A percentile compares a stretch with the other conserved stretches of the same genome.
Conservation (phyloP, 2,888 invertebrate genomes). For the Thera britannica region DNA sequence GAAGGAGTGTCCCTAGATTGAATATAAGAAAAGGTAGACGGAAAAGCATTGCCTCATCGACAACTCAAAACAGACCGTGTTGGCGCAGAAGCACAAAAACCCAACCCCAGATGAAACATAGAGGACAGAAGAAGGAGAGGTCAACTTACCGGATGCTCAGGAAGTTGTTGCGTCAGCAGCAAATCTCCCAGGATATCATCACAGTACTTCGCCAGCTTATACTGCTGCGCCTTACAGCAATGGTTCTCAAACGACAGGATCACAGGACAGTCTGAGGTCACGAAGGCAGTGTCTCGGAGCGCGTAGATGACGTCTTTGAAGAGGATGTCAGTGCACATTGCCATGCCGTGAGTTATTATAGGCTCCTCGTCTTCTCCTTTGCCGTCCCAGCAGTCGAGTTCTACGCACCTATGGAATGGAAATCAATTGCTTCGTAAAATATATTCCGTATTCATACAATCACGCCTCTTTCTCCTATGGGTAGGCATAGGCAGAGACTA, state of each 20-base stretch:
- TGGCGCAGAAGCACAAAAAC: no score
- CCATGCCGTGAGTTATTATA: constrained; percentile 99
- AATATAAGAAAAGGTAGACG: no score
- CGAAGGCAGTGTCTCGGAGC: constrained; percentile 98
- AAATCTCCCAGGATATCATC: constrained; percentile 98
- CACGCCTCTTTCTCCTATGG: no score
- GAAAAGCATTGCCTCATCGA: no score
- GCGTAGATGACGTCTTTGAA: constrained; percentile 99
- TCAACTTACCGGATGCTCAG: constrained; percentile 91
- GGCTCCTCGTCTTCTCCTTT: constrained; percentile 99
- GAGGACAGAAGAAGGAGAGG: background rate
- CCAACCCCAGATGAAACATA: no score
- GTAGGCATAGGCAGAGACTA: no score
- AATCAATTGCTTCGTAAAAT: background rate
- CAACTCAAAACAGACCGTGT: no score
- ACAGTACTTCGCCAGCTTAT: constrained; percentile 99
- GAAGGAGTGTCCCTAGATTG: no score
- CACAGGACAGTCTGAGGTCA: constrained; percentile 98
- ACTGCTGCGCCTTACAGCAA: constrained; percentile 98
- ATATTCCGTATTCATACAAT: background rate
- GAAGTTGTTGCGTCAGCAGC: constrained; percentile 93
- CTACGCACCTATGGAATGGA: constrained; percentile 90
- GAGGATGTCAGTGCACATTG: constrained; percentile 99
- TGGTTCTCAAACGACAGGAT: constrained; percentile 99
- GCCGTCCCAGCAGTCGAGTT: constrained; percentile 99